Base-by-base conservation (phyloP, 2,113 vertebrate species). In the Catharus minimus region DNA sequence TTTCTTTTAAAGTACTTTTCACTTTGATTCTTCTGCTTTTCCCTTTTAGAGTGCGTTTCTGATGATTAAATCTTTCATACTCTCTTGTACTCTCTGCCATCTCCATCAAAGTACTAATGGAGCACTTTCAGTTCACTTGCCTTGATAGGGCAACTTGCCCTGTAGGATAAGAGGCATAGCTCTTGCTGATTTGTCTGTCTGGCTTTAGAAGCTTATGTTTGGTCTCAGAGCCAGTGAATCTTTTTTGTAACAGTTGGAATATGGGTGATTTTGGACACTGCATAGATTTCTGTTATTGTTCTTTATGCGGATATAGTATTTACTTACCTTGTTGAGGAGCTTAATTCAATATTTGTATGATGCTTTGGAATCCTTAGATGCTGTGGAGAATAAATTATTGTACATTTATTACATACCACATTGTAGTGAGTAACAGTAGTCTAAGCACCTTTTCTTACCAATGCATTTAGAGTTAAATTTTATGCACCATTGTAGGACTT, bases 261-360 rank as follows among this genome's bases (percentile, higher is more conserved):
- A 47, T 7, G 33, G 13, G 39, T 75, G 53, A 64, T 77, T 82
- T 92, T 91, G 68, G 50, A 75, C 57, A 32, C 39, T 41, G 13
- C 15, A 11, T 15, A 61, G 55, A 50, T 74, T 81, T 41, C 20
- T 39, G 18, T 39, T 38, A 24, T 76, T 61, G 46, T 67, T 78
- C 44, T 78, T n/a, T 53, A 75, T 1, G 4, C 14, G 4, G 7
- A 33, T 72, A 60, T 47, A 65, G 41, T 81, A 75, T 81, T 83
- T 86, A 60, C 36, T 64, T 64, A 58, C 7, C 22, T 75, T 3
- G 0, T 50, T 68, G 61, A 10, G 61, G 78, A 88, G 44, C 21
- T 92, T 81, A 86, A 56, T 71, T 90, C 69, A 94, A 62, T 90
- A 90, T 93, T 94, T 90, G 52, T n/a, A 44, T 58, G 44, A 39